Percentiles rank a stretch among this genome's conserved stretches.
Conservation (phyloP, 2,113 vertebrate species). For the Rhombomys opimus region DNA sequence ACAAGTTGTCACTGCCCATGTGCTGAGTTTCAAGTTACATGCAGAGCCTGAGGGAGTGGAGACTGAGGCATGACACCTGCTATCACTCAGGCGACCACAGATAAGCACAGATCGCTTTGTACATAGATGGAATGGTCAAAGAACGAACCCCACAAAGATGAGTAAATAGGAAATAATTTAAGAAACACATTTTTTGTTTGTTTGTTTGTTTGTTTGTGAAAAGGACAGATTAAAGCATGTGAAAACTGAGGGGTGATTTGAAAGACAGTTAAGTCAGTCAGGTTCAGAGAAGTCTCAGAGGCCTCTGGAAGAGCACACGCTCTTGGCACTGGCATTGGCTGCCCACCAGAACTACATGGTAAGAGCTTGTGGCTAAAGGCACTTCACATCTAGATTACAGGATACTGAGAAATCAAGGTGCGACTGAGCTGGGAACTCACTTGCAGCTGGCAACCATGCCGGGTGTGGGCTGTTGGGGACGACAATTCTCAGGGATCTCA, state of each 20-base stretch:
- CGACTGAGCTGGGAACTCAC: neutral
- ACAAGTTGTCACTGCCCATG: neutral
- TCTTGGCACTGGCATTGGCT: neutral
- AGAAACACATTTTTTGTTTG: neutral
- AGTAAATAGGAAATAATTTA: neutral
- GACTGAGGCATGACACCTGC: fast-evolving
- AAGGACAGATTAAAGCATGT: neutral
- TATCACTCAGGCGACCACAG: neutral
- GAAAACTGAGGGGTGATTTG: neutral
- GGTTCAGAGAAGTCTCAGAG: neutral
- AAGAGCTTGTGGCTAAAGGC: too few relatives aligned
- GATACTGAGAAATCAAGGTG: neutral
- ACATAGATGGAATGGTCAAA: neutral
- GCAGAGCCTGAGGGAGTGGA: neutral
- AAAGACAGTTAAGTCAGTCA: neutral
- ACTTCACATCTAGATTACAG: neutral
- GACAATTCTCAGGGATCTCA: neutral
- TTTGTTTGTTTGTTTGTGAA: neutral
- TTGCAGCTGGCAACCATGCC: neutral
- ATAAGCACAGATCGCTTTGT: neutral
- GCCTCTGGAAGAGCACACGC: neutral
- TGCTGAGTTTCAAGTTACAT: neutral
- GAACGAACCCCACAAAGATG: neutral
- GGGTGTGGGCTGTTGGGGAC: neutral
- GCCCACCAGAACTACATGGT: neutral